Base-by-base conservation (phyloP, 2,113 vertebrate genomes). In the Phrynosoma blainvillii region DNA sequence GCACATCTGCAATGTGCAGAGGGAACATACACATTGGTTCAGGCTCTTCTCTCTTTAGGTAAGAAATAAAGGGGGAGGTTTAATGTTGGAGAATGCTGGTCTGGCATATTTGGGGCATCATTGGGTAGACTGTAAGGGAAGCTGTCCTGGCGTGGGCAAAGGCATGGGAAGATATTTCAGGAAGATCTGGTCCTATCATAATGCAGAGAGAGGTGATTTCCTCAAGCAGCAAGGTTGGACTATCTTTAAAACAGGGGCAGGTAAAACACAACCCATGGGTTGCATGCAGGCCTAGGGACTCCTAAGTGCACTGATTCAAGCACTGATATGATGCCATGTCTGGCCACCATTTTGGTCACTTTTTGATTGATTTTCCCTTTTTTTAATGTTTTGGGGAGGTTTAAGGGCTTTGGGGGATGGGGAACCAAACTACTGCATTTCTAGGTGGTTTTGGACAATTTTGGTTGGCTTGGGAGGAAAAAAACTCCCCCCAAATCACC, bases 1-100 rank as follows among this genome's bases (percentile, higher is more conserved):
- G 94, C 0, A 93, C 88, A 2, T 95, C 95, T 96, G 93, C 79
- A 93, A 87, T 78, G 75, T 65, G 79, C 89, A 87, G 91, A 86
- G 30, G 79, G 42, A 59, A 89, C 56, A 85, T n/a, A 81, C 88
- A 65, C 56, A 66, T 75, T 65, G 77, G 68, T 75, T 75, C 83
- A 83, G 42, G 80, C 73, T 88, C 87, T 88, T 88, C 87, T 88
- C 80, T 88, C 87, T 88, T 88, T 25, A 27, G n/a, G 25, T 27
- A n/a, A 84, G 74, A 12, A 75, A 87, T 73, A 32, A 54, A 52
- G 36, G 40, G 23, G 52, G 36, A 21, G 74, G 42, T 88, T 88
- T 83, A 88, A 88, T 76, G 42, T 77, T 70, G 80, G 59, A 68
- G 73, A 76, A 77, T 23, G n/a, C 47, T 68, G 27, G 20, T 52